Evolutionary conservation across 53 echinoderm and acorn worm genomes (phyloP).

Genomic region (Paracentrotus lividus): DNA sequence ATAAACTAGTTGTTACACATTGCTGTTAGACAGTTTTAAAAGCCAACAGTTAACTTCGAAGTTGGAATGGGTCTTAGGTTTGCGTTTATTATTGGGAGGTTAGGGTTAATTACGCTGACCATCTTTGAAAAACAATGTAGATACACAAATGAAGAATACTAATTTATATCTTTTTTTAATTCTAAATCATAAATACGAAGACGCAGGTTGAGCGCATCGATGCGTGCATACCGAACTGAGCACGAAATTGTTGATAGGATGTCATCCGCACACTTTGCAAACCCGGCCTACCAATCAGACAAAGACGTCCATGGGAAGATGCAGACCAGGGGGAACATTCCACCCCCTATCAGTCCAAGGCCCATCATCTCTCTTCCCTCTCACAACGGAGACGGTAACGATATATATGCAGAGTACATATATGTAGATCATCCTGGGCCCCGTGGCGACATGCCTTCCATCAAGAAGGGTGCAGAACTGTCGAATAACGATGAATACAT

Average conservation of each 20-base stretch:
- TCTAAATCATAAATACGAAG: too few relatives aligned
- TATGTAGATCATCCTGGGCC: background rate
- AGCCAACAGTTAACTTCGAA: too few relatives aligned
- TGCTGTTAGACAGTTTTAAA: too few relatives aligned
- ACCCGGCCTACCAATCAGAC: conserved; percentile 18
- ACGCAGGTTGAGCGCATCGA: background rate
- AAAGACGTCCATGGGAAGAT: background rate
- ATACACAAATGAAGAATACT: too few relatives aligned
- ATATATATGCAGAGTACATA: conserved; percentile 45
- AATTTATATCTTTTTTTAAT: too few relatives aligned
- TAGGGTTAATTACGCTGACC: too few relatives aligned
- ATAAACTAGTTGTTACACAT: too few relatives aligned
- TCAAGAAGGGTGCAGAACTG: background rate
- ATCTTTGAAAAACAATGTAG: too few relatives aligned
- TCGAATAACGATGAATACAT: background rate
- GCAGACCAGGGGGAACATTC: background rate
- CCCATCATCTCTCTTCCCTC: conserved; percentile 22
- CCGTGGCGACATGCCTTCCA: background rate
- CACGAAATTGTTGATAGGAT: conserved; percentile 2
- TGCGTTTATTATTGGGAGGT: too few relatives aligned
- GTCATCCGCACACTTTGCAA: conserved; percentile 23
- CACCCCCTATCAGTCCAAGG: conserved; percentile 30
- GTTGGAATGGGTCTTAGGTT: too few relatives aligned
- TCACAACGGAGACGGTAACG: too few relatives aligned
- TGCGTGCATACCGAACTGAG: conserved; percentile 8